Evolutionary conservation across 2,888 invertebrate genomes (phyloP), one percentile per base, ranked within the genome.

Genomic region (Scaptomyza tumidula): DNA sequence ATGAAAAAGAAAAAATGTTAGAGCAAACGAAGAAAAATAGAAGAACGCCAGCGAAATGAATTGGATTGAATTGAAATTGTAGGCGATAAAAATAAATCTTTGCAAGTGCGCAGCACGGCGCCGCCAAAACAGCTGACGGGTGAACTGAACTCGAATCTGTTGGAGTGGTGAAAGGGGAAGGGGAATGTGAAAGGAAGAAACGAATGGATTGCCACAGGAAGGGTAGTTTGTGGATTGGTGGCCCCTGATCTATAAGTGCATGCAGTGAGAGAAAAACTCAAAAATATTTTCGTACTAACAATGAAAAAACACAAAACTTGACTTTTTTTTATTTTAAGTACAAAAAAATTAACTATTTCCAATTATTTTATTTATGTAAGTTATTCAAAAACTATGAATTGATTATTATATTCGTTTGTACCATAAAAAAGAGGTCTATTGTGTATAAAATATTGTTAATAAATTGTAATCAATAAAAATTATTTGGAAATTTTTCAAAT

Each of bases 41-140:
- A 70, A 52, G 33, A 61, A 44, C 16, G 49, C 52, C 46, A 58
- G 67, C 53, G 67, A 88, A 85, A 88, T 85, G 88, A 82, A 85
- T 88, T 85, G 88, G 75, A 85, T 85, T 87, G 89, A 88, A 90
- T 86, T 78, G 86, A 88, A 84, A 90, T 90, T 78, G 81, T 79
- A 85, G 88, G 81, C 90, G 89, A 90, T 90, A 90, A 90, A 90
- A 90, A 90, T 90, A 90, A 90, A 90, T 90, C 90, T 90, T 78
- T 82, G 86, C 80, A 75, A 82, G 81, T 78, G 86, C 78, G 76
- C 83, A 78, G 78, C 75, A 75, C 69, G 78, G 74, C 84, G 81
- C 71, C 78, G 68, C 76, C 82, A 84, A 84, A 50, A 74, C 80
- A 87, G 85, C 87, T 84, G 84, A 85, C 86, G 78, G 78, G 58